A percentile compares a stretch with the other conserved stretches of the same genome.
Conservation (phyloP, 2,888 invertebrate genomes). For the Homarus gammarus region DNA sequence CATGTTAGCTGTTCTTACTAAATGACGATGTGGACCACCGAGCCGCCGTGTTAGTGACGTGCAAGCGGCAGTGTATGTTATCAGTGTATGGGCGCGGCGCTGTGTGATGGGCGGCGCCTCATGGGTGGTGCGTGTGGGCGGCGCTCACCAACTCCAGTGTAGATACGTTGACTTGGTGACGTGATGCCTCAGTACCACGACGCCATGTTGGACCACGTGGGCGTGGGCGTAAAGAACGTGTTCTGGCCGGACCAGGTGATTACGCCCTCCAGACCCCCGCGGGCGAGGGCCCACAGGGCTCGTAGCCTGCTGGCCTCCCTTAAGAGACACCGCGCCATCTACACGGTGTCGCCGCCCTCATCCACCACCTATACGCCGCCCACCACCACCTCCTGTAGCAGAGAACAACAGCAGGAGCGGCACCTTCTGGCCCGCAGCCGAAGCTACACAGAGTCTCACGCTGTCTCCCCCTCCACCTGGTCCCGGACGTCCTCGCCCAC, state of each 20-base stretch:
- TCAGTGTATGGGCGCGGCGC: neutral
- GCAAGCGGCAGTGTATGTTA: neutral
- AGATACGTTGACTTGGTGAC: neutral
- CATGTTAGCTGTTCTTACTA: neutral
- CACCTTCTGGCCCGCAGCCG: conserved; percentile 43
- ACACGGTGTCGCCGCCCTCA: conserved; percentile 51
- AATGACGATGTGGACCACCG: neutral
- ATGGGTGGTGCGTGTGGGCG: neutral
- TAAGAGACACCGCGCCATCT: conserved; percentile 46
- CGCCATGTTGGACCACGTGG: conserved; percentile 54
- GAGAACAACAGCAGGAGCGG: neutral
- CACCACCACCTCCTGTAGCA: neutral
- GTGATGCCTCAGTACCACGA: conserved; percentile 64
- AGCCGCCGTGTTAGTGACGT: too few relatives aligned
- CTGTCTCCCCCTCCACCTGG: conserved; percentile 11
- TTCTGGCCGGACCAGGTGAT: conserved; percentile 54
- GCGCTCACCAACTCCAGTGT: neutral
- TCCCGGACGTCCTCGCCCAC: conserved; percentile 33
- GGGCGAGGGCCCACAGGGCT: conserved; percentile 32
- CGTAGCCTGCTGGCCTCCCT: conserved; percentile 52
- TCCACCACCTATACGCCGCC: conserved; percentile 20
- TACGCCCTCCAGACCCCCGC: conserved; percentile 16
- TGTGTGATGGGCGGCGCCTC: neutral
- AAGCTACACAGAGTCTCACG: conserved; percentile 32
- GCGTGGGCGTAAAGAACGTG: conserved; percentile 40